These are phyloP conservation scores for Drosophila carrolli DNA, from an alignment of 1,140 invertebrate genomes.

Conservation along the genomic window DNA sequence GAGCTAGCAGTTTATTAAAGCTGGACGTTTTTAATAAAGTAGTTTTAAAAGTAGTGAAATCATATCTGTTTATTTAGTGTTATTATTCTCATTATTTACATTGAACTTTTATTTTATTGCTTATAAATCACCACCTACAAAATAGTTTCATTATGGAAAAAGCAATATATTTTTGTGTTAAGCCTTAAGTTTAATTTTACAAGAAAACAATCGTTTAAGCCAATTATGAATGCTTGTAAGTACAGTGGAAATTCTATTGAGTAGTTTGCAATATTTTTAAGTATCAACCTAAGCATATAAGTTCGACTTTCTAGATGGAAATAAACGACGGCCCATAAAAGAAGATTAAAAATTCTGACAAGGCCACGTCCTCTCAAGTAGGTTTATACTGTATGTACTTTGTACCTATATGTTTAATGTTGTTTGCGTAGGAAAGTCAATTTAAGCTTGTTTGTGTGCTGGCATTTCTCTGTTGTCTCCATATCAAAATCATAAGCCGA, in stretches of 20 bases:
- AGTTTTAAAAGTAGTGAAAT: not conserved
- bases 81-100: no score
- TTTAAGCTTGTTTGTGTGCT: conserved; percentile 53
- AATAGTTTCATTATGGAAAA: no score
- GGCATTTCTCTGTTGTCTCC: conserved; percentile 34
- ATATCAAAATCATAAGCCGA: conserved; percentile 57
- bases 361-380: not conserved
- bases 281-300: not conserved
- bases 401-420: conserved; percentile 27
- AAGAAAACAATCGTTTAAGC: not conserved
- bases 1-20: not conserved
- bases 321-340: conserved; percentile 7
- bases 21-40: not conserved
- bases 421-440: conserved; percentile 41
- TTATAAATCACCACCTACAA: no score
- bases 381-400: conserved; percentile 5
- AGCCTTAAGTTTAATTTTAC: not conserved
- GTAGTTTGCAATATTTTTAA: not conserved
- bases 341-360: conserved; percentile 10
- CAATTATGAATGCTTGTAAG: not conserved
- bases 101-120: no score
- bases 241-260: not conserved
- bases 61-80: no score
- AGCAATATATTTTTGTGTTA: not conserved
- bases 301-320: not conserved